Conservation (phyloP, 2,797 vertebrate species). For the Hafferia zeledoni region DNA sequence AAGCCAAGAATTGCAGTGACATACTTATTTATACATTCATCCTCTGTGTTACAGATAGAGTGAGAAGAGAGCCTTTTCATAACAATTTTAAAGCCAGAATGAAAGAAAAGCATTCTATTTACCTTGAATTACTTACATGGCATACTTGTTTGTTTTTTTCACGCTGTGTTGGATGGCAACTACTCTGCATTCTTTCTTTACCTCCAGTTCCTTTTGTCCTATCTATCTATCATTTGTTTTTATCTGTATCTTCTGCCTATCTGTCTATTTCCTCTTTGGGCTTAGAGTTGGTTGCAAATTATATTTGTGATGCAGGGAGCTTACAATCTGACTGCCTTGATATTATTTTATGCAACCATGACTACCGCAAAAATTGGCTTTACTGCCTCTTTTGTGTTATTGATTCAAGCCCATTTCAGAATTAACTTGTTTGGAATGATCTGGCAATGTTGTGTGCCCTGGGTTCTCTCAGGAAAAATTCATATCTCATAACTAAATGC, state of each 20-base stretch:
- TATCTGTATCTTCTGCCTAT: slow-evolving; percentile 49
- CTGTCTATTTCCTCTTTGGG: slow-evolving; percentile 44
- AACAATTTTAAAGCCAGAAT: slow-evolving; percentile 44
- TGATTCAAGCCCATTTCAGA: slow-evolving; percentile 68
- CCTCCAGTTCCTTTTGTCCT: slow-evolving; percentile 10
- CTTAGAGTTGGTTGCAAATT: slow-evolving; percentile 60
- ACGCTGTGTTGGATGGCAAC: slow-evolving; percentile 14
- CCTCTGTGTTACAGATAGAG: background rate
- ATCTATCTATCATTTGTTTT: slow-evolving; percentile 51
- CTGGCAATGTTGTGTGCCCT: slow-evolving; percentile 33
- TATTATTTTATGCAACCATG: slow-evolving; percentile 68
- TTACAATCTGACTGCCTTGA: slow-evolving; percentile 65
- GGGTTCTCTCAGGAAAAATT: slow-evolving; percentile 58
- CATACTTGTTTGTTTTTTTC: slow-evolving; percentile 19
- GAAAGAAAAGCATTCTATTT: slow-evolving; percentile 45
- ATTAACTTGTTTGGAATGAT: slow-evolving; percentile 71
- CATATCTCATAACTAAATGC: slow-evolving; percentile 64
- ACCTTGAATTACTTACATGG: slow-evolving; percentile 3
- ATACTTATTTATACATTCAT: slow-evolving; percentile 49
- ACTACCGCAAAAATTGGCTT: slow-evolving; percentile 67
- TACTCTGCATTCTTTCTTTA: slow-evolving; percentile 57
- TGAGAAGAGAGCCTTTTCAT: slow-evolving; percentile 30
- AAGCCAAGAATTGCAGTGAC: background rate
- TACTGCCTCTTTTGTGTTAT: slow-evolving; percentile 64
- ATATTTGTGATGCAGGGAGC: slow-evolving; percentile 58